Evolutionary conservation across 2,888 invertebrate genomes (phyloP).

Genomic region (Fragum sueziense): DNA sequence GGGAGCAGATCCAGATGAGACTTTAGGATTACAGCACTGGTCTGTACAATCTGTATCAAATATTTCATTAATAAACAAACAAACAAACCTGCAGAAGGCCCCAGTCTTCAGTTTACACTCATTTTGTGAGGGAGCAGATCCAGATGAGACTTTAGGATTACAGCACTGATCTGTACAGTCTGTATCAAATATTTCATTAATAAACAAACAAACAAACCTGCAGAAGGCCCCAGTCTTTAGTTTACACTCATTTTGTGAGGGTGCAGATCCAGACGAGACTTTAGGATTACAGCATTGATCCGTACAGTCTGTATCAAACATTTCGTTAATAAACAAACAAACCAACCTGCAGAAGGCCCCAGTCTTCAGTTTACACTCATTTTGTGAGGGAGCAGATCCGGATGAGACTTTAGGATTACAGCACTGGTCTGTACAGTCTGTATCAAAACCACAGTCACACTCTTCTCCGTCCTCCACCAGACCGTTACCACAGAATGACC

Average conservation of each 20-base stretch:
- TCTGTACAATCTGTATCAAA: background rate
- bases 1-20: no score
- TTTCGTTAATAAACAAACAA: background rate
- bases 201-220: no score
- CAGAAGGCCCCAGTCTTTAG: conserved; percentile 62
- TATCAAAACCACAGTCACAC: conserved; percentile 98
- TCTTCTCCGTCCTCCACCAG: conserved; percentile 99
- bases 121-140: no score
- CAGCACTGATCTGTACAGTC: background rate
- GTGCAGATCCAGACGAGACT: conserved; percentile 81
- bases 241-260: conserved; percentile 57
- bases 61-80: no score
- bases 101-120: background rate
- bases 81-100: background rate
- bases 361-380: conserved; percentile 65
- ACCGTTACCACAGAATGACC: conserved; percentile 99
- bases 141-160: background rate
- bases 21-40: background rate
- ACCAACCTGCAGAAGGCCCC: conserved; percentile 71
- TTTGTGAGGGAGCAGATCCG: background rate
- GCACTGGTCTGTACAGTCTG: conserved; percentile 90
- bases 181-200: background rate
- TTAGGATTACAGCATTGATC: conserved; percentile 91
- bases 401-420: conserved; percentile 88
- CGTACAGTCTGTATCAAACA: conserved; percentile 91